Evolutionary conservation across 2,888 invertebrate species (phyloP).

Genomic region (Xanthorhoe designata): DNA sequence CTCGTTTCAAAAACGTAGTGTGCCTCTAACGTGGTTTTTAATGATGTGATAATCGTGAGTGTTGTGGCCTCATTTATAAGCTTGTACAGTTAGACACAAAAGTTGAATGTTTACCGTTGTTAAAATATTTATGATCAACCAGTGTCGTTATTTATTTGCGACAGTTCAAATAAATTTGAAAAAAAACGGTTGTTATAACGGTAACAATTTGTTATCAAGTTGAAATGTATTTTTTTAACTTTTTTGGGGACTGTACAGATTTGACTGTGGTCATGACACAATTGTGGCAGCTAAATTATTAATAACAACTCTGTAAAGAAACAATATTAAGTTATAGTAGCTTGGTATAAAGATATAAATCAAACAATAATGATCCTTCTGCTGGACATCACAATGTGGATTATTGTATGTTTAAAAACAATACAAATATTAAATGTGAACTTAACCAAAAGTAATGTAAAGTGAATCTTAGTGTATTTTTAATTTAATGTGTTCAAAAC

Average conservation of each 20-base stretch:
- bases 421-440: slow-evolving; percentile 6
- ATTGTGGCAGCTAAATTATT: neutral
- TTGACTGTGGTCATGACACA: neutral
- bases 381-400: neutral
- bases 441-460: neutral
- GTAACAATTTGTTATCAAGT: no score
- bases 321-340: neutral
- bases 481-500: slow-evolving; percentile 61
- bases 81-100: no score
- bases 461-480: slow-evolving; percentile 12
- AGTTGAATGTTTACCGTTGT: no score
- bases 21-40: no score
- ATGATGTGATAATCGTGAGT: no score
- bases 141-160: neutral
- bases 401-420: neutral
- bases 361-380: neutral
- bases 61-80: no score
- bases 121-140: no score
- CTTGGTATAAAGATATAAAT: neutral
- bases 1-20: no score
- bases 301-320: neutral
- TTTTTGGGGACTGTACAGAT: neutral
- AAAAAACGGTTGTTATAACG: no score
- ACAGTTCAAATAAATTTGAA: neutral
- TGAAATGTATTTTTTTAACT: neutral